Percentiles rank a stretch among this genome's conserved stretches.
phyloP scores from a whole-genome alignment of 1,140 invertebrate species.

The Monomorium pharaonis region DNA sequence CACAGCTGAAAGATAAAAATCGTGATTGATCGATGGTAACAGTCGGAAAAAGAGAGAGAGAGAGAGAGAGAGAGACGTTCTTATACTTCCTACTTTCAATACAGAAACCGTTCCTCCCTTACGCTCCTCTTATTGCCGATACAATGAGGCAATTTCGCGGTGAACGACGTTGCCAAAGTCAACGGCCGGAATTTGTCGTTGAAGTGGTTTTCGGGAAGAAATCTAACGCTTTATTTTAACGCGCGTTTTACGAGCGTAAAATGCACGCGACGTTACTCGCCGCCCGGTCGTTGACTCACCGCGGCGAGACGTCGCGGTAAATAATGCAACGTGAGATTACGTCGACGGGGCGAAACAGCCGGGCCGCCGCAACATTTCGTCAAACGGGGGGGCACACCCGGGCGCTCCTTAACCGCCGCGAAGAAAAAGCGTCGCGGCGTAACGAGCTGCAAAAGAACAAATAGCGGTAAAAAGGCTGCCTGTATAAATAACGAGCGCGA shows the following conservation, averaged over 20 bases:
- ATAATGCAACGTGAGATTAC: conserved; percentile 56
- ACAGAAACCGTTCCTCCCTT: conserved; percentile 36
- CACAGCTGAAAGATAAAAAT: conserved; percentile 50
- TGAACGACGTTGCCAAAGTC: conserved; percentile 58
- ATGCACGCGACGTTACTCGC: conserved; percentile 20
- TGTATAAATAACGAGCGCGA: conserved; percentile 54
- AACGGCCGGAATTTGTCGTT: conserved; percentile 54
- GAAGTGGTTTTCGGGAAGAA: conserved; percentile 48
- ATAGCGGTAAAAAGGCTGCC: conserved; percentile 47
- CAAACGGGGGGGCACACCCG: conserved; percentile 14
- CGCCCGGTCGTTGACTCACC: conserved; percentile 49
- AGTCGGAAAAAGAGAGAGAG: not conserved
- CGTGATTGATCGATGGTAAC: conserved; percentile 48
- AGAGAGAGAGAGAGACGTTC: conserved; percentile 1
- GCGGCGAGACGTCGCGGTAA: conserved; percentile 41
- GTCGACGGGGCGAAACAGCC: conserved; percentile 20
- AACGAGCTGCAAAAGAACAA: conserved; percentile 55
- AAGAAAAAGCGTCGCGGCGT: conserved; percentile 47
- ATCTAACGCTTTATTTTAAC: conserved; percentile 56
- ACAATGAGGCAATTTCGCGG: conserved; percentile 55
- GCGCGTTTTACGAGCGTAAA: conserved; percentile 53
- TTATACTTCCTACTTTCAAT: conserved; percentile 39
- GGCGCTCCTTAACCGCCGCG: conserved; percentile 33
- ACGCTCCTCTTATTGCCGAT: conserved; percentile 11
- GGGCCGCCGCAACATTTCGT: conserved; percentile 35